Conservation (phyloP, 2,888 invertebrate genomes). For the Amphipoea lucens region DNA sequence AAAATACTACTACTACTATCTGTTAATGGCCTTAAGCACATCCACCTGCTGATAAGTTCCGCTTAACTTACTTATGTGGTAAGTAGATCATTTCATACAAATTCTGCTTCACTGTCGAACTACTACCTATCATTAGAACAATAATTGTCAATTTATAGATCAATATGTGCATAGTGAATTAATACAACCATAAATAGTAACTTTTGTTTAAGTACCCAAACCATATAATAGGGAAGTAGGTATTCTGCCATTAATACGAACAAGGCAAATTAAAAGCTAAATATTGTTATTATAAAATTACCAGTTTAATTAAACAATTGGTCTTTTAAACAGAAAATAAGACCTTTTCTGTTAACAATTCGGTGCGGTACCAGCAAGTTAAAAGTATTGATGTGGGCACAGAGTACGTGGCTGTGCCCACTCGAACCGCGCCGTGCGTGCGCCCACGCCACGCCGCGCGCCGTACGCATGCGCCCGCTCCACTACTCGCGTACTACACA, state of each 20-base stretch:
- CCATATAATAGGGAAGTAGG: not conserved
- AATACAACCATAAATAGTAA: slow-evolving; percentile 3
- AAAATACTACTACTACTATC: not conserved
- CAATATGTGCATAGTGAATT: slow-evolving; percentile 16
- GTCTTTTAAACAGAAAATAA: slow-evolving; percentile 37
- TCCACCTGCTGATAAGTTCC: not conserved
- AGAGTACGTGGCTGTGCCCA: not conserved
- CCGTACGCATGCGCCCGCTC: slow-evolving; percentile 40
- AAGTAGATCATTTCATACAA: not conserved
- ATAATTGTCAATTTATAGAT: slow-evolving; percentile 11
- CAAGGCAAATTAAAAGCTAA: slow-evolving; percentile 25
- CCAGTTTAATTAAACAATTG: slow-evolving; percentile 27
- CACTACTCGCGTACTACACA: slow-evolving; percentile 43
- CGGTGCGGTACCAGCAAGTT: slow-evolving; percentile 43
- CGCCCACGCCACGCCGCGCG: slow-evolving; percentile 31
- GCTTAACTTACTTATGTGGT: not conserved
- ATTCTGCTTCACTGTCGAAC: slow-evolving; percentile 5
- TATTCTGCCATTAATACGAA: slow-evolving; percentile 6
- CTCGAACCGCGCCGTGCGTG: not conserved
- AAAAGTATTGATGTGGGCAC: slow-evolving; percentile 18
- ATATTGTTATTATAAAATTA: slow-evolving; percentile 3
- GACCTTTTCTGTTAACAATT: slow-evolving; percentile 44
- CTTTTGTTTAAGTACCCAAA: slow-evolving; percentile 32
- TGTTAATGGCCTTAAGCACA: slow-evolving; percentile 1
- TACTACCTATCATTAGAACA: not conserved